A percentile compares a stretch with the other conserved stretches of the same genome.
Conservation (phyloP, 2,113 vertebrate species). For the Tragelaphus strepsiceros region DNA sequence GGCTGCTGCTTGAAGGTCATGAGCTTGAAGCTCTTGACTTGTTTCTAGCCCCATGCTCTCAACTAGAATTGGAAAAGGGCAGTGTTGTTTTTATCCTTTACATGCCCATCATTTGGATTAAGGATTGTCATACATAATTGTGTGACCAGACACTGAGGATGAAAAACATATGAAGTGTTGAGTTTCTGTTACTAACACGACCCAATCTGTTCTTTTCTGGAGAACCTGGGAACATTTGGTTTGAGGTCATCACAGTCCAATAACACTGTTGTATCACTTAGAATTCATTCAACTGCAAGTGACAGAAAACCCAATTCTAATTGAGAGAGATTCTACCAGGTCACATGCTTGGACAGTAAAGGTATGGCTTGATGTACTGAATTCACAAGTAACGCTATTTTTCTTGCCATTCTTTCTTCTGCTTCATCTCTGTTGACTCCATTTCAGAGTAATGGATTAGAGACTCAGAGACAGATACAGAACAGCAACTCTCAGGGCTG, state of each 20-base stretch:
- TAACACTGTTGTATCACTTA: background rate
- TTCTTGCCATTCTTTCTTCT: background rate
- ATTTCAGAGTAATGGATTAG: background rate
- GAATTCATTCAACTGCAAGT: background rate
- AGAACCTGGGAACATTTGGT: background rate
- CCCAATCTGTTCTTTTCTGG: background rate
- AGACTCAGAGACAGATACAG: background rate
- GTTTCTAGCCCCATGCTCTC: background rate
- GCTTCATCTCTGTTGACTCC: background rate
- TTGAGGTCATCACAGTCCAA: background rate
- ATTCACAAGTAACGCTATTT: background rate
- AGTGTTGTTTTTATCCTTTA: slow-evolving; percentile 35
- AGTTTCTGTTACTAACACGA: background rate
- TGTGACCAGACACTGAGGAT: background rate
- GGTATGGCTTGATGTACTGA: background rate
- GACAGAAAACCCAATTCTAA: background rate
- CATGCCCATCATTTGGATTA: background rate
- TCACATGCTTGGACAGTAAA: background rate
- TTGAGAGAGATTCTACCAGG: background rate
- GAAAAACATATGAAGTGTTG: background rate
- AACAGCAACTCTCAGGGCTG: background rate
- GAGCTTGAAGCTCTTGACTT: slow-evolving; percentile 28
- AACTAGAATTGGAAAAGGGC: slow-evolving; percentile 54
- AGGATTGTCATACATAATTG: background rate
- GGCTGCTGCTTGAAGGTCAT: slow-evolving; percentile 61